Evolutionary conservation across 2,113 vertebrate species (phyloP).

Genomic region (Scomber japonicus): DNA sequence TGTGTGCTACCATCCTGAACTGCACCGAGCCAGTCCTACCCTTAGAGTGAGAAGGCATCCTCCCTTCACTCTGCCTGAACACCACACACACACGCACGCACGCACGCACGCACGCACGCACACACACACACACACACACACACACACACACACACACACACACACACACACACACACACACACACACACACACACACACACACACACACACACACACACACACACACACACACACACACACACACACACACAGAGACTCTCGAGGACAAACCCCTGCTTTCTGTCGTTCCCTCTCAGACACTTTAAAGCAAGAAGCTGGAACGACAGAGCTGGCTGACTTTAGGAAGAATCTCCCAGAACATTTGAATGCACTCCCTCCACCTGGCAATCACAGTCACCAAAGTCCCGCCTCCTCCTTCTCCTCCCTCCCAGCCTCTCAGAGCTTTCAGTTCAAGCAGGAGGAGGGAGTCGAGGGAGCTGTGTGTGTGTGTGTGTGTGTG

Average conservation of each 20-base stretch:
- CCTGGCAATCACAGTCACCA: slow-evolving; percentile 50
- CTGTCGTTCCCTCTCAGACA: slow-evolving; percentile 33
- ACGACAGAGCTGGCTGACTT: slow-evolving; percentile 35
- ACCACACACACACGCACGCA: background rate
- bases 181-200: background rate
- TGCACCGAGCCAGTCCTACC: slow-evolving; percentile 49
- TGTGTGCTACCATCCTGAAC: slow-evolving; percentile 48
- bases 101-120: too few species aligned
- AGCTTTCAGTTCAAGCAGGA: slow-evolving; percentile 45
- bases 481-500: background rate
- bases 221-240: too few species aligned
- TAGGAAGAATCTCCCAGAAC: slow-evolving; percentile 41
- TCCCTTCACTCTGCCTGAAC: slow-evolving; percentile 18
- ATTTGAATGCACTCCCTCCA: slow-evolving; percentile 35
- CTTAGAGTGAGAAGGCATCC: slow-evolving; percentile 41
- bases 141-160: background rate
- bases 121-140: too few species aligned
- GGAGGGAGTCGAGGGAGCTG: slow-evolving; percentile 20
- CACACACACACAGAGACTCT: slow-evolving; percentile 6
- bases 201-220: slow-evolving; percentile 28
- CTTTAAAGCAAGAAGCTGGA: slow-evolving; percentile 40
- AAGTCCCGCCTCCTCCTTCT: slow-evolving; percentile 42
- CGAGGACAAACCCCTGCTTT: background rate
- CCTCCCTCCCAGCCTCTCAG: slow-evolving; percentile 6
- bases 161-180: too few species aligned